Base-by-base conservation (phyloP, 1,140 invertebrate species). In the Drosophila bocki region DNA sequence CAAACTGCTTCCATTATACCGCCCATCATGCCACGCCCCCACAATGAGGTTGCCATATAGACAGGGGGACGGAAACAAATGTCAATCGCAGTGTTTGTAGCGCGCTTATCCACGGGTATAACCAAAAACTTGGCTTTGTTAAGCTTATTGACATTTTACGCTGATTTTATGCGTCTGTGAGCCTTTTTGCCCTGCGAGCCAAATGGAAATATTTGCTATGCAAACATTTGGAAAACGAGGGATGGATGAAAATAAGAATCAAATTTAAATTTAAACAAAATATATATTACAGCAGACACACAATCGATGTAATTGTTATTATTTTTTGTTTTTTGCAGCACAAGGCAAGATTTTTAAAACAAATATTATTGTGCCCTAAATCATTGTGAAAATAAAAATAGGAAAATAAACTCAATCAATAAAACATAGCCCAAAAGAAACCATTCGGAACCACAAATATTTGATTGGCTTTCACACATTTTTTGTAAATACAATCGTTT, bases 131-230 rank as follows among this genome's bases (percentile, higher is more conserved):
- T 12, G 37, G n/a, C 29, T 32, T 61, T 33, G 48, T 58, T 64
- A 80, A 70, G 68, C 82, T 82, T 87, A 82, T 80, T 87, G 79
- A 80, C 83, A 78, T 71, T 79, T 60, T 69, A 42, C 53, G 32
- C 59, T 61, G 58, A 35, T 72, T 63, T 53, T 12, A 45, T 39
- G 22, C 44, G 57, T 42, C 50, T 39, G 11, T 8, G 15, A 35
- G 8, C 19, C 19, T 17, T 62, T 68, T 15, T 22, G 17, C 9
- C 17, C 5, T 19, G 13, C 12, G 44, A 64, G 17, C 19, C 37
- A 62, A 59, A 78, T 63, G n/a, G 13, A 47, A 48, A 47, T 50
- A 59, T 59, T 58, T 44, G 19, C 50, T 37, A 41, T 39, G 29
- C 15, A 50, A 67, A 54, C 42, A 54, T 39, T 22, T 19, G 29